Base-by-base conservation (phyloP, 2,888 invertebrate genomes). In the Panopea generosa region DNA sequence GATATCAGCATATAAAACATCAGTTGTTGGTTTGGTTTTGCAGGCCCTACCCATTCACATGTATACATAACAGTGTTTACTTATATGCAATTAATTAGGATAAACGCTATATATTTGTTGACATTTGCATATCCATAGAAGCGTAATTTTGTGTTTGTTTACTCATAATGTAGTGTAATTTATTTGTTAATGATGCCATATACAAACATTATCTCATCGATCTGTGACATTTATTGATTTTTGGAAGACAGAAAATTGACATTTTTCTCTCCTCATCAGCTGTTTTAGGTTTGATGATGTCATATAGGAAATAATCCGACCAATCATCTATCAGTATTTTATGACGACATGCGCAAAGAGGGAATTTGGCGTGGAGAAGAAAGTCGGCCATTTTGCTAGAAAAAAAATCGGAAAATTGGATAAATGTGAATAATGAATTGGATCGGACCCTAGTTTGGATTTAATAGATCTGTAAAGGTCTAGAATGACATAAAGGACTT, bases 381-480 rank as follows among this genome's bases (percentile, higher is more conserved):
- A 85, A 84, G 89, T 87, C 90, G 86, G 90, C 90, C 90, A 90
- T 90, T 84, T 90, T 90, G 85, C 74, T 74, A 75, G 80, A 77
- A 75, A 69, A 65, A 61, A 72, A 62, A 56, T 69, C 49, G 33
- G 52, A 69, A 69, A 38, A 33, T 68, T 22, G 68, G 65, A 62
- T 69, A 69, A 50, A 26, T 62, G 29, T 38, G 53, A 40, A 55
- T 56, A 62, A 45, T 63, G 59, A 38, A 56, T 57, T 68, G 55
- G 57, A 69, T 68, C 49, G 24, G 16, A 20, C 33, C 45, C 27
- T 47, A 60, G 33, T 45, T 53, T 66, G 61, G 38, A 26, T 29
- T 33, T 29, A 47, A 49, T 27, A 27, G 40, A 38, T 33, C 16
- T 45, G 38, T 56, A 27, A 20, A 20, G 49, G 29, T n/a, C n/a